These are phyloP conservation scores for Hydropotes inermis DNA, from an alignment of 2,113 vertebrate species.

Conservation along the genomic window DNA sequence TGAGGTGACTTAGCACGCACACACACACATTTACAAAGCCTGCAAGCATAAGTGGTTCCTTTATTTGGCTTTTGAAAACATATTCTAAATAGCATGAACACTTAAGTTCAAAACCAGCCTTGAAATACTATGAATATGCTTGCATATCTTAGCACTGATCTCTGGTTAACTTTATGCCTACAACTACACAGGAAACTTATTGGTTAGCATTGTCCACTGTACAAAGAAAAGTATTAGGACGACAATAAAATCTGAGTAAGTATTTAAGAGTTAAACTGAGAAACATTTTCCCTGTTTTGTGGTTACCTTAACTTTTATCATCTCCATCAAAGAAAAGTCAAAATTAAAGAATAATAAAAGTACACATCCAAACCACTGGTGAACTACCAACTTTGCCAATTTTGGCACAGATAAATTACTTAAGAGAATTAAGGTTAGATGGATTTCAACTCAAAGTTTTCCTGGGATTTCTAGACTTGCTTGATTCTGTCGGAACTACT, in stretches of 20 bases:
- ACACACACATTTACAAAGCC: neutral
- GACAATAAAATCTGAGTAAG: neutral
- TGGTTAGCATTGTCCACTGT: neutral
- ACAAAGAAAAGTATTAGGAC: neutral
- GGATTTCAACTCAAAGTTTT: neutral
- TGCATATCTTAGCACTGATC: neutral
- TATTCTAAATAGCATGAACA: neutral
- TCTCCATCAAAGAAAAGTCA: neutral
- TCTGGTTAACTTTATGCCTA: neutral
- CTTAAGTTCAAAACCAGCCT: neutral
- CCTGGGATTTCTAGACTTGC: neutral
- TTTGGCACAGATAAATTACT: neutral
- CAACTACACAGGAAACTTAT: neutral
- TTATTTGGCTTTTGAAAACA: neutral
- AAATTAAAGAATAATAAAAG: neutral
- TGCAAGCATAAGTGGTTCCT: neutral
- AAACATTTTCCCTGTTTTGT: neutral
- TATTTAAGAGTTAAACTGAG: neutral
- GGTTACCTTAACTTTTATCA: neutral
- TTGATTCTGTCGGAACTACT: neutral
- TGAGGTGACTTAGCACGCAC: rapidly evolving
- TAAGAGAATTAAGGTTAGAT: neutral
- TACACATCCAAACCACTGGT: neutral
- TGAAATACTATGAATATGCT: neutral
- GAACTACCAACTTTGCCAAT: neutral